A percentile compares a stretch with the other conserved stretches of the same genome.
Evolutionary conservation across 2,797 vertebrate species (phyloP).

Genomic region (Euthynnus affinis): DNA sequence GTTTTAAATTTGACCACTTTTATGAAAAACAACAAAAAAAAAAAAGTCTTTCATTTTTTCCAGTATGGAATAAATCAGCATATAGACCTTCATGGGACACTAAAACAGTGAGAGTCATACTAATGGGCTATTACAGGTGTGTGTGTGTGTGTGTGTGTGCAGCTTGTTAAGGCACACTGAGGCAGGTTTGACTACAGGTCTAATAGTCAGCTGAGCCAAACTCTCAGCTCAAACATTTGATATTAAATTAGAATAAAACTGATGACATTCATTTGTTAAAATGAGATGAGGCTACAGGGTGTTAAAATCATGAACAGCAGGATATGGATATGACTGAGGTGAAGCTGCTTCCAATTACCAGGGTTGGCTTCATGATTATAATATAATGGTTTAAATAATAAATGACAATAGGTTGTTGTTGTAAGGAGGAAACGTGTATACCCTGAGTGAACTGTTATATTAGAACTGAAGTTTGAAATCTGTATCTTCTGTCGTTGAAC

Average conservation of each 20-base stretch:
- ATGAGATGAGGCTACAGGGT: not conserved
- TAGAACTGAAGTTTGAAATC: too few relatives aligned
- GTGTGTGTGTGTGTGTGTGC: too few relatives aligned
- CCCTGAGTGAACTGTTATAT: too few relatives aligned
- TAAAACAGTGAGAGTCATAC: too few relatives aligned
- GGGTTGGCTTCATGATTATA: not conserved
- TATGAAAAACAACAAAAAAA: not conserved
- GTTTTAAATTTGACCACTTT: not conserved
- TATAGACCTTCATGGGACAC: constrained; percentile 4
- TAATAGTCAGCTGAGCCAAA: not conserved
- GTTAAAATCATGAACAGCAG: not conserved
- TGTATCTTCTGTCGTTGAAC: too few relatives aligned
- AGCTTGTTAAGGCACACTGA: not conserved
- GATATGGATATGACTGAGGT: too few relatives aligned
- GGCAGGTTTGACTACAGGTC: not conserved
- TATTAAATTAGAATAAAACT: not conserved
- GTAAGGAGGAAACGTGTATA: not conserved
- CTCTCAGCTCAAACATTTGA: not conserved
- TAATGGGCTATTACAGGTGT: not conserved
- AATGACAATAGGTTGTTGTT: not conserved
- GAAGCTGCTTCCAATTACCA: not conserved
- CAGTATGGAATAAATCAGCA: too few relatives aligned
- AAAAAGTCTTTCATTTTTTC: too few relatives aligned
- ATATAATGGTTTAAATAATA: not conserved
- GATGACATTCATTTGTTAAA: not conserved